These are phyloP conservation scores for Muschampia plurimacula DNA, from an alignment of 2,888 invertebrate genomes.

Conservation along the genomic window DNA sequence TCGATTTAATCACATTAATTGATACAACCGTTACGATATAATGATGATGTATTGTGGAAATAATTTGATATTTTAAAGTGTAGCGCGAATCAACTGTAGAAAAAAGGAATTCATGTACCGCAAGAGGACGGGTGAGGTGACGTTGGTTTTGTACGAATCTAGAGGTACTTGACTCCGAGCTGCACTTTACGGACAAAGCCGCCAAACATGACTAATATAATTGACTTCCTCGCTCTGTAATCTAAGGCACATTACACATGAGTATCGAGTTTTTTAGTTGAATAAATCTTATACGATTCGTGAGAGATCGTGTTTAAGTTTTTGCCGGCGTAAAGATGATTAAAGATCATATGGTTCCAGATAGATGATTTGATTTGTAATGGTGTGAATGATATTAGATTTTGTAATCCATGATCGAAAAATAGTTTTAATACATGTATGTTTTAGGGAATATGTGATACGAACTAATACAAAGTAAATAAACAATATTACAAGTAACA, in stretches of 20 bases:
- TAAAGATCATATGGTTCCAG: constrained; percentile 37
- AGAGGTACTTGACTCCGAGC: constrained; percentile 56
- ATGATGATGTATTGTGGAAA: constrained; percentile 78
- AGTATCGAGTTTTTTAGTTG: constrained; percentile 60
- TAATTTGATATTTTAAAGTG: constrained; percentile 79
- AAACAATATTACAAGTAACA: no score
- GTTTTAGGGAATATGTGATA: no score
- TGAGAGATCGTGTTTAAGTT: constrained; percentile 43
- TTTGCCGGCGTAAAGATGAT: constrained; percentile 40
- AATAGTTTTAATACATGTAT: background rate
- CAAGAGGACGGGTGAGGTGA: constrained; percentile 54
- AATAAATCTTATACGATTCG: constrained; percentile 57
- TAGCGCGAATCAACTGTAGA: constrained; percentile 62
- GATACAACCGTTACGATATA: constrained; percentile 79
- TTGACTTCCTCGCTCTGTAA: constrained; percentile 70
- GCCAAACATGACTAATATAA: constrained; percentile 70
- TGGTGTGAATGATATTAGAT: background rate
- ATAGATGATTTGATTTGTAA: constrained; percentile 7
- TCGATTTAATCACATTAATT: constrained; percentile 80
- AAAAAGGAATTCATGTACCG: constrained; percentile 62
- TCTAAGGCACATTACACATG: constrained; percentile 72
- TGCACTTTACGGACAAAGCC: constrained; percentile 66
- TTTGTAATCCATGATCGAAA: background rate
- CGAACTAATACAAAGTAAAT: no score
- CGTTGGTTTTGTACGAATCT: constrained; percentile 44